Percentiles rank a stretch among this genome's conserved stretches.
phyloP scores from a whole-genome alignment of 2,888 invertebrate genomes.

The Nemoura dubitans region DNA sequence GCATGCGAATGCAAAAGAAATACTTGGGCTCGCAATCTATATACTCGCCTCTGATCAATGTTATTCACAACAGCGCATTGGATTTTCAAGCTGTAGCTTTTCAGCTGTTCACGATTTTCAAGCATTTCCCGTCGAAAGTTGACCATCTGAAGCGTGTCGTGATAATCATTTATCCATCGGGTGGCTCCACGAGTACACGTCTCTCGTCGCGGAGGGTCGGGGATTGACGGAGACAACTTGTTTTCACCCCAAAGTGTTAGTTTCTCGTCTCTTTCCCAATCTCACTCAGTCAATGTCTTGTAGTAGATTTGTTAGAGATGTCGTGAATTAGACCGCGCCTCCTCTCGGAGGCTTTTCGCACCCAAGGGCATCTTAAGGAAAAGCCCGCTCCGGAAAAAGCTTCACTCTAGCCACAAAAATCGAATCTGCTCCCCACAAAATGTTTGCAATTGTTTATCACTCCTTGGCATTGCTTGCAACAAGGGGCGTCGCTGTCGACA shows the following conservation, averaged over 20 bases:
- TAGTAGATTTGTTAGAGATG: conserved; percentile 39
- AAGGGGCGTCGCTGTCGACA: too few species aligned
- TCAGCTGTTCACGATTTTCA: background rate
- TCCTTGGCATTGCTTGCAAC: too few species aligned
- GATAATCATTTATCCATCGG: conserved; percentile 41
- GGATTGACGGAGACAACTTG: conserved; percentile 32
- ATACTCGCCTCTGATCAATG: too few species aligned
- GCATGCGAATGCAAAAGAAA: background rate
- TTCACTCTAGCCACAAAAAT: background rate
- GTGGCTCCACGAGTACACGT: background rate
- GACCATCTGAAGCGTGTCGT: conserved; percentile 3
- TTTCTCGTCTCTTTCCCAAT: conserved; percentile 27
- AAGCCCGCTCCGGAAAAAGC: background rate
- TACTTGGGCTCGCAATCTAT: too few species aligned
- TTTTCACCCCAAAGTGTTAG: conserved; percentile 34
- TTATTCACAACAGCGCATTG: too few species aligned
- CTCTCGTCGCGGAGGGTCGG: background rate
- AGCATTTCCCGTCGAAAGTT: background rate
- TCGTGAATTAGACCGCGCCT: background rate
- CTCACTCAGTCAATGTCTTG: conserved; percentile 40
- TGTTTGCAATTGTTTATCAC: background rate
- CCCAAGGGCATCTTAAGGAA: conserved; percentile 7
- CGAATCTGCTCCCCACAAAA: background rate
- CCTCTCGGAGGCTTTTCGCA: background rate
- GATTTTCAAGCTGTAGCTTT: too few species aligned